Conservation (phyloP, 2,888 invertebrate species). For the Heliconius sara region DNA sequence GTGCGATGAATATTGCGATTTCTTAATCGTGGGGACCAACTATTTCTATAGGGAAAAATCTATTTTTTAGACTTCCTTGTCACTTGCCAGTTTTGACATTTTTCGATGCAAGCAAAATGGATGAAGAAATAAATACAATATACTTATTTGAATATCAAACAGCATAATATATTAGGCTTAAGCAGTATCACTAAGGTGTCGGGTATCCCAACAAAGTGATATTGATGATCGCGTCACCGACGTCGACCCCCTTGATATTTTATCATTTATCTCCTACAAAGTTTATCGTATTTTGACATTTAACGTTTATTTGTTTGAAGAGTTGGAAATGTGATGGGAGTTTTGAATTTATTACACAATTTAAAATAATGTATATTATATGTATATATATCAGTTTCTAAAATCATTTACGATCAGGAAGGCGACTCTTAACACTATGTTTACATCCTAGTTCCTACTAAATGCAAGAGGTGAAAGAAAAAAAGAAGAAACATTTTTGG, state of each 20-base stretch:
- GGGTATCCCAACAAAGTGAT: conserved; percentile 36
- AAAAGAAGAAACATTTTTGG: too few species aligned
- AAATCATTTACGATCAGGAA: too few species aligned
- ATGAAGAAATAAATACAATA: neutral
- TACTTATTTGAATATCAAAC: neutral
- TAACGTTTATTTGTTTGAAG: conserved; percentile 3
- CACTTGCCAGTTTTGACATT: neutral
- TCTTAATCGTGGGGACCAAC: neutral
- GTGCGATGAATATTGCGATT: neutral
- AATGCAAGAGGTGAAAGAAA: too few species aligned
- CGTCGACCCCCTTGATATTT: conserved; percentile 32
- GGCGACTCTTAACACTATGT: too few species aligned
- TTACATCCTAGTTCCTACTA: too few species aligned
- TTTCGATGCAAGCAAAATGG: neutral
- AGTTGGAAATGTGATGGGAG: neutral
- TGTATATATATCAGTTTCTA: too few species aligned
- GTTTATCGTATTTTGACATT: conserved; percentile 20
- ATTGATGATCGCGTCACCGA: conserved; percentile 40
- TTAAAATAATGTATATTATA: too few species aligned
- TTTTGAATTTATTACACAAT: neutral
- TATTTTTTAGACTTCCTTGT: neutral
- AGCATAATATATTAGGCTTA: conserved; percentile 4
- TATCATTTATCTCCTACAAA: conserved; percentile 34
- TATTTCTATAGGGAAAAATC: neutral
- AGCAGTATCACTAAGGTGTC: conserved; percentile 3